phyloP scores from a whole-genome alignment of 2,888 invertebrate genomes.

The Leptarthrus brevirostris region DNA sequence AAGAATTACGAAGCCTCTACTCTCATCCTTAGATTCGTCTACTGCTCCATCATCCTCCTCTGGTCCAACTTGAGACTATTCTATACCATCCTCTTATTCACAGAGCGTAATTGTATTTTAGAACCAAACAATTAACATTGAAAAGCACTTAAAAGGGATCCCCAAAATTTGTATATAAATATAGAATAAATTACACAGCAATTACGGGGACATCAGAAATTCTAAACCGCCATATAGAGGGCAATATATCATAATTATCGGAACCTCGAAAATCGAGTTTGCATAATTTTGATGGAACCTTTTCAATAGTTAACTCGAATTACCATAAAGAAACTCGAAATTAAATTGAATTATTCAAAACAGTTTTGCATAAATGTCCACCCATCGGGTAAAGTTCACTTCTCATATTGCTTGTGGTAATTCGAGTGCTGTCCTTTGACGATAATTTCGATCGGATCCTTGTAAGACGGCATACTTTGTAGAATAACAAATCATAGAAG shows the following conservation, averaged over 20 bases:
- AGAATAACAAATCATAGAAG: background rate
- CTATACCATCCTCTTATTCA: too few relatives aligned
- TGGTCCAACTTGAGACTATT: too few relatives aligned
- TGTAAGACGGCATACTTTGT: background rate
- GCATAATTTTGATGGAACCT: slow-evolving; percentile 9
- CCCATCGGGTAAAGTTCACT: background rate
- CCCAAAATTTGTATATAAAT: too few relatives aligned
- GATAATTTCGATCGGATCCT: slow-evolving; percentile 14
- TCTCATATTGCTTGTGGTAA: background rate
- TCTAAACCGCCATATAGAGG: background rate
- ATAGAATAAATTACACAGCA: background rate
- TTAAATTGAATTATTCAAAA: slow-evolving; percentile 41
- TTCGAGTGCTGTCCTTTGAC: background rate
- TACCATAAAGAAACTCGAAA: slow-evolving; percentile 36
- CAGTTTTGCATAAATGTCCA: slow-evolving; percentile 21
- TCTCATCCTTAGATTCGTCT: too few relatives aligned
- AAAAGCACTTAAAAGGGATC: too few relatives aligned
- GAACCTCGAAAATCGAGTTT: slow-evolving; percentile 30
- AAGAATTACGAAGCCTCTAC: too few relatives aligned
- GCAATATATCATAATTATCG: slow-evolving; percentile 19
- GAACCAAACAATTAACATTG: too few relatives aligned
- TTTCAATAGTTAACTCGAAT: slow-evolving; percentile 22
- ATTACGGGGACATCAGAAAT: background rate
- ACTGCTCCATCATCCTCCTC: too few relatives aligned
- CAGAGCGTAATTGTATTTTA: too few relatives aligned